Evolutionary conservation across 92 coral and sea anemone species (phyloP).

Genomic region (Heteractis magnifica): DNA sequence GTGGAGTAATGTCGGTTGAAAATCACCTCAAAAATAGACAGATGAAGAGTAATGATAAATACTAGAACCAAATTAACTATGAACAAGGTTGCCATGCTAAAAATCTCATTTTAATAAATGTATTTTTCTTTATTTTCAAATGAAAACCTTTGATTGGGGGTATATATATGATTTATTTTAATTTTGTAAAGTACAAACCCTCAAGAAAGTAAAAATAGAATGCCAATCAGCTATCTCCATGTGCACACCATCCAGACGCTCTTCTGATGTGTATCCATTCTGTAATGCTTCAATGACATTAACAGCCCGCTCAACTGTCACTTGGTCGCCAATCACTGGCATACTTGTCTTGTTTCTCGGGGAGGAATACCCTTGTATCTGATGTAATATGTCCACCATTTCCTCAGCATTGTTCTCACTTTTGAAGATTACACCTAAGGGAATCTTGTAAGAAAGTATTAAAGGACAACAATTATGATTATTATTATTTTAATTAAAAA

Average conservation of each 20-base stretch:
- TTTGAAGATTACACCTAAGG: slow-evolving; percentile 38
- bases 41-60: too few species aligned
- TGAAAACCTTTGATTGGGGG: neutral
- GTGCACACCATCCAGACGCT: slow-evolving; percentile 41
- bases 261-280: slow-evolving; percentile 44
- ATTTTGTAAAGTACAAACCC: slow-evolving; percentile 21
- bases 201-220: slow-evolving; percentile 45
- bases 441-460: slow-evolving; percentile 22
- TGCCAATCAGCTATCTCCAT: slow-evolving; percentile 61
- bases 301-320: slow-evolving; percentile 43
- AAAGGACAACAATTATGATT: neutral
- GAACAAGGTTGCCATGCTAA: too few species aligned
- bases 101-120: too few species aligned
- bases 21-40: slow-evolving; percentile 34
- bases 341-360: slow-evolving; percentile 20
- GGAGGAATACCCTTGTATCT: slow-evolving; percentile 34
- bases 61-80: too few species aligned
- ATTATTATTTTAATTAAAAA: too few species aligned
- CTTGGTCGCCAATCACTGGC: slow-evolving; percentile 54
- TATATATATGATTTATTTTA: slow-evolving; percentile 1
- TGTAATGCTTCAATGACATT: slow-evolving; percentile 46
- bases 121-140: too few species aligned
- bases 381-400: slow-evolving; percentile 36
- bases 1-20: slow-evolving; percentile 52
- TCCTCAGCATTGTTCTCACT: slow-evolving; percentile 42